Base-by-base conservation (phyloP, 2,888 invertebrate species). In the Idaea biselata region DNA sequence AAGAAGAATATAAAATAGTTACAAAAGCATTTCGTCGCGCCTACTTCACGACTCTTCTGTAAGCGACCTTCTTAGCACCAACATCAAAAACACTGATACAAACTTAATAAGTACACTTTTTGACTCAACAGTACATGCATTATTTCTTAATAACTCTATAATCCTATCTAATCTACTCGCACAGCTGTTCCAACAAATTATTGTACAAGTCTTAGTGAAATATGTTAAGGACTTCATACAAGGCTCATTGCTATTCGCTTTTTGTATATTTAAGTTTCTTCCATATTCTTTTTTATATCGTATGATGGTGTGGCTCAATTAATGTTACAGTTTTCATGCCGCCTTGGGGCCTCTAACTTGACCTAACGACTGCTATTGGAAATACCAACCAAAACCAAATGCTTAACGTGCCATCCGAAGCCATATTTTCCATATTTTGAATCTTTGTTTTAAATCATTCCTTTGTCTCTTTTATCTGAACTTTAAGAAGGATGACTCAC, bases 91-190 rank as follows among this genome's bases (percentile, higher is more conserved):
- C 25, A 25, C 1, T 25, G 25, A 25, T 25, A 25, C 25, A 25
- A 25, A 25, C 25, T 8, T 7, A 11, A 44, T 8, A 44, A 14
- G 14, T 44, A 44, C 11, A 44, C 44, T 44, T 25, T 3, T 25
- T 44, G 60, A 70, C 68, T 70, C 61, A 57, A 32, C 18, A 60
- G 18, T 54, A 25, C 25, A 25, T 68, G 55, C 66, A 58, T 69
- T 18, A 61, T 63, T 65, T 60, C 60, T 44, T 44, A 44, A 44
- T 44, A 44, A 7, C 14, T 14, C 44, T 44, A 44, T 44, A 44
- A 44, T 44, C 68, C 60, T 65, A 64, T 65, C 65, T 63, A 58
- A 65, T 63, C 63, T 63, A 59, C 7, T 11, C 44, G 44, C 44
- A 44, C 44, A 44, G 11, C 44, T 44, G 44, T 44, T 44, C 44